Conservation (phyloP, 2,888 invertebrate species). For the Orthosia gothica region DNA sequence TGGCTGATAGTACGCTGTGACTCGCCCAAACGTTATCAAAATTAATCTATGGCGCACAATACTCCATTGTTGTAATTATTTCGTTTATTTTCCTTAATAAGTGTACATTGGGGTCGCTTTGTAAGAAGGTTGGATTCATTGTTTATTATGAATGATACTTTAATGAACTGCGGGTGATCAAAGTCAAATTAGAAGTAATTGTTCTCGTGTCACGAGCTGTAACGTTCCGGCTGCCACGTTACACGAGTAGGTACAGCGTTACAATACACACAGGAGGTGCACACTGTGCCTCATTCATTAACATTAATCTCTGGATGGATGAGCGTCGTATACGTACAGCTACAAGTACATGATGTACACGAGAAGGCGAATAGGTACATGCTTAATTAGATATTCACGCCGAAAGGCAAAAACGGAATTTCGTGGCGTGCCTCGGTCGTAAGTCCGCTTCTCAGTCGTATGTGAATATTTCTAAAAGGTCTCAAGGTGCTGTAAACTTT, state of each 20-base stretch:
- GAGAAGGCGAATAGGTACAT: slow-evolving; percentile 37
- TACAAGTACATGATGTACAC: slow-evolving; percentile 23
- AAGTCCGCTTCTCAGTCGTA: slow-evolving; percentile 41
- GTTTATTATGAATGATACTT: slow-evolving; percentile 46
- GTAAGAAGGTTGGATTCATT: too few relatives aligned
- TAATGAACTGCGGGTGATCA: slow-evolving; percentile 41
- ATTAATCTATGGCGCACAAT: slow-evolving; percentile 63
- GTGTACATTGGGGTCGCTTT: slow-evolving; percentile 52
- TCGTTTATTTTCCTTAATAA: slow-evolving; percentile 62
- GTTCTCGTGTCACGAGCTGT: slow-evolving; percentile 18
- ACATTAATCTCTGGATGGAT: slow-evolving; percentile 48
- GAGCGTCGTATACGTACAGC: slow-evolving; percentile 17
- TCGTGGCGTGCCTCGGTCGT: slow-evolving; percentile 50
- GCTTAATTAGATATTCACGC: slow-evolving; percentile 66
- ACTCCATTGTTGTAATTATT: slow-evolving; percentile 63
- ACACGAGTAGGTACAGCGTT: slow-evolving; percentile 8
- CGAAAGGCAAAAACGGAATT: slow-evolving; percentile 62
- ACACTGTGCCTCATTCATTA: slow-evolving; percentile 44
- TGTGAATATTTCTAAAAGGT: slow-evolving; percentile 54
- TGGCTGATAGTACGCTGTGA: too few relatives aligned
- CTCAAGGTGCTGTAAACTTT: slow-evolving; percentile 45
- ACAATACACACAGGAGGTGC: slow-evolving; percentile 18
- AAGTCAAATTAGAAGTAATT: slow-evolving; percentile 39
- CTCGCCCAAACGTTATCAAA: slow-evolving; percentile 49
- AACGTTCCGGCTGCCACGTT: neutral